Evolutionary conservation across 1,140 invertebrate species (phyloP).

Genomic region (Drosophila bifasciata): DNA sequence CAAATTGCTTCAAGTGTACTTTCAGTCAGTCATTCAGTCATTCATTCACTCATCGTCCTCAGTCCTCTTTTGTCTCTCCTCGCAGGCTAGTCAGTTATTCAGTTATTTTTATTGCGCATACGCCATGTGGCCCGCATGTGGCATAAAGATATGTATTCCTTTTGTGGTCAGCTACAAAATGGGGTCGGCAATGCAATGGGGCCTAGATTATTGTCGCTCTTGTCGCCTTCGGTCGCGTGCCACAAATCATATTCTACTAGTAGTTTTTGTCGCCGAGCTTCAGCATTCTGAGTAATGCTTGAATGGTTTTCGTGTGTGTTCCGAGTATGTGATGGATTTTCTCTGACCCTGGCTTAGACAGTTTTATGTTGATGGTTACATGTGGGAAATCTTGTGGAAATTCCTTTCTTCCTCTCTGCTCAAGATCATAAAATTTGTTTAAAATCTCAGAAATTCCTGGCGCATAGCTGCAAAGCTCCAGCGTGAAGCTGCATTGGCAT

Average conservation of each 20-base stretch:
- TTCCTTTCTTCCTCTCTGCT: not conserved
- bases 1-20: slow-evolving; percentile 76
- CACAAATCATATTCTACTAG: slow-evolving; percentile 39
- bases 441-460: slow-evolving; percentile 24
- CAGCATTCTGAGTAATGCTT: slow-evolving; percentile 1
- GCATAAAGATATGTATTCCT: slow-evolving; percentile 39
- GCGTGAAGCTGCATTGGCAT: slow-evolving; percentile 30
- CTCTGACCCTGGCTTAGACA: slow-evolving; percentile 9
- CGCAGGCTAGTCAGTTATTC: slow-evolving; percentile 51
- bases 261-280: not conserved
- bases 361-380: slow-evolving; percentile 29
- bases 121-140: slow-evolving; percentile 51
- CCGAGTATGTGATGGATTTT: slow-evolving; percentile 18
- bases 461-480: not conserved
- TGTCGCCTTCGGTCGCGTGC: slow-evolving; percentile 29
- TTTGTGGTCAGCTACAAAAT: slow-evolving; percentile 73
- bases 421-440: slow-evolving; percentile 7
- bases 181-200: slow-evolving; percentile 32
- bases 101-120: slow-evolving; percentile 81
- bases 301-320: no score
- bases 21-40: slow-evolving; percentile 38
- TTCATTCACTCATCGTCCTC: slow-evolving; percentile 18
- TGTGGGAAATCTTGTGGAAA: not conserved
- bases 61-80: no score
- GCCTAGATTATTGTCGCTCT: slow-evolving; percentile 33